phyloP scores from a whole-genome alignment of 2,888 invertebrate species.

The Apocheima hispidaria region DNA sequence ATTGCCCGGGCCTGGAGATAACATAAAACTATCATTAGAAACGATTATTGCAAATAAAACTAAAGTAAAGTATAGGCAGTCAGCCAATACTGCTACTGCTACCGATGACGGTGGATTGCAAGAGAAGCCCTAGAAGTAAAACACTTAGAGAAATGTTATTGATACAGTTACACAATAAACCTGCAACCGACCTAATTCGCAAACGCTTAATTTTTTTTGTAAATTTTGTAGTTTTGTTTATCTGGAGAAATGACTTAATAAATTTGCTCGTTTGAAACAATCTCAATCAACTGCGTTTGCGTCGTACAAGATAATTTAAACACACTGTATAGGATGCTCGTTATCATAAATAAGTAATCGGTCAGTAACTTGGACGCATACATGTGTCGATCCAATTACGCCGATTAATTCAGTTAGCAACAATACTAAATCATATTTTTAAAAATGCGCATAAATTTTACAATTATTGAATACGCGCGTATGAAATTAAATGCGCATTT shows the following conservation, averaged over 20 bases:
- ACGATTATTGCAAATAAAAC: not conserved
- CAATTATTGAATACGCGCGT: constrained; percentile 14
- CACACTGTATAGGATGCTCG: not conserved
- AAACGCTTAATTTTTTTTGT: too few relatives aligned
- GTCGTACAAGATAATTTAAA: not conserved
- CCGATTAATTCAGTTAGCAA: constrained; percentile 21
- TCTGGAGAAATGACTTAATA: too few relatives aligned
- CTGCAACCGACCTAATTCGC: too few relatives aligned
- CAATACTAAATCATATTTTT: constrained; percentile 34
- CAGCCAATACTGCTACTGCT: too few relatives aligned
- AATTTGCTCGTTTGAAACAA: too few relatives aligned
- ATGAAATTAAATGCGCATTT: constrained; percentile 25
- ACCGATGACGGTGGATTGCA: too few relatives aligned
- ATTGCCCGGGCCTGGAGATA: constrained; percentile 77
- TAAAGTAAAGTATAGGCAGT: not conserved
- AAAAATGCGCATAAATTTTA: constrained; percentile 30
- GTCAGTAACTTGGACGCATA: constrained; percentile 29
- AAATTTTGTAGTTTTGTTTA: too few relatives aligned
- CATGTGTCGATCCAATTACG: constrained; percentile 32
- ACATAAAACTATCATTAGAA: constrained; percentile 24
- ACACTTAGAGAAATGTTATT: too few relatives aligned
- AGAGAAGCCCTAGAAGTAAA: too few relatives aligned
- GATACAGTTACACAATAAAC: too few relatives aligned
- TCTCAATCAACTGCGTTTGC: too few relatives aligned
- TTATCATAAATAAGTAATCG: constrained; percentile 4